phyloP scores from a whole-genome alignment of 2,797 vertebrate genomes.

The Atherinosoma microstoma region DNA sequence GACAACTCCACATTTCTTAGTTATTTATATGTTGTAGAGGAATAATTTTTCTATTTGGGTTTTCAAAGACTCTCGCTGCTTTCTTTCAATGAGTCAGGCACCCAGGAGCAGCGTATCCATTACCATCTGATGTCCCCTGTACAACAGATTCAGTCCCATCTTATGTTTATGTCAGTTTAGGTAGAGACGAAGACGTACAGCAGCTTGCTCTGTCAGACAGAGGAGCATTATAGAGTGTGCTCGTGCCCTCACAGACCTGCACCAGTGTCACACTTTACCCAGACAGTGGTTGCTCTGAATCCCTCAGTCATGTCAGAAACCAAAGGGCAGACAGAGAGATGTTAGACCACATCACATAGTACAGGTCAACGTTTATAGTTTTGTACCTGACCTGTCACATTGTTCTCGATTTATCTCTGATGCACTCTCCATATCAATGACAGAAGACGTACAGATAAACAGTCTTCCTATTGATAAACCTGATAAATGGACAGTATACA shows the following conservation, averaged over 20 bases:
- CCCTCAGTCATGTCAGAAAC: conserved; percentile 14
- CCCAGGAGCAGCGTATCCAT: conserved; percentile 14
- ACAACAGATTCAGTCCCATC: conserved; percentile 33
- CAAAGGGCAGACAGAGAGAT: conserved; percentile 12
- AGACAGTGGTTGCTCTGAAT: conserved; percentile 39
- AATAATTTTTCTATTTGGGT: conserved; percentile 7
- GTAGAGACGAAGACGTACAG: conserved; percentile 30
- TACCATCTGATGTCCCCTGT: conserved; percentile 1
- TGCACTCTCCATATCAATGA: conserved; percentile 24
- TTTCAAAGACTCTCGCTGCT: background rate
- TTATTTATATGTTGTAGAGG: conserved; percentile 7
- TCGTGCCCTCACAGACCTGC: conserved; percentile 27
- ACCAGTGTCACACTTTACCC: conserved; percentile 30
- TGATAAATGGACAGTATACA: background rate
- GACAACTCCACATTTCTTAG: conserved; percentile 15
- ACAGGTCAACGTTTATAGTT: conserved; percentile 9
- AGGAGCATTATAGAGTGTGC: conserved; percentile 15
- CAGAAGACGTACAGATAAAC: conserved; percentile 6
- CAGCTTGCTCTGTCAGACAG: conserved; percentile 33
- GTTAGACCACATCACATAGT: conserved; percentile 17
- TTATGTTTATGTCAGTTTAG: conserved; percentile 33
- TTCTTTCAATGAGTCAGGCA: background rate
- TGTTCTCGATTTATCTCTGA: conserved; percentile 10
- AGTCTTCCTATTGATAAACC: background rate
- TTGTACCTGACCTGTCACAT: conserved; percentile 17